phyloP scores from a whole-genome alignment of 1,140 invertebrate genomes.

The Chrysomallon squamiferum region DNA sequence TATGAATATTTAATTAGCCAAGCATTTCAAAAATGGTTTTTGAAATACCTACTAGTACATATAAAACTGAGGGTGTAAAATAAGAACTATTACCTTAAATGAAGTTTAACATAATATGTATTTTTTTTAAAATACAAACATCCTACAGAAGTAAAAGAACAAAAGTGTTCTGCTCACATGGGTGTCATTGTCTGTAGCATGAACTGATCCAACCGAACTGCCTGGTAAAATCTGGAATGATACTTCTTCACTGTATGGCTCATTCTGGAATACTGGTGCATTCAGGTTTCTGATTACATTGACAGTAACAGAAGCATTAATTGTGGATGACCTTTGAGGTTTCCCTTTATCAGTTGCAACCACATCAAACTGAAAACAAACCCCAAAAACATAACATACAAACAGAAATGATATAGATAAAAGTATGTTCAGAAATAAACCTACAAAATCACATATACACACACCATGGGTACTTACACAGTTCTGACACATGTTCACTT shows the following conservation, averaged over 20 bases:
- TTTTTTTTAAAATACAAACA: no score
- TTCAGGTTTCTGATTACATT: constrained; percentile 57
- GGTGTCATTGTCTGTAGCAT: constrained; percentile 81
- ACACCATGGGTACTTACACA: no score
- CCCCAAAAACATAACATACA: background rate
- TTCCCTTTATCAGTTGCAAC: constrained; percentile 29
- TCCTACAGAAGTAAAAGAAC: no score
- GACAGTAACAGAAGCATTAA: constrained; percentile 46
- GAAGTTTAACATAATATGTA: no score
- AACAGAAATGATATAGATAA: background rate
- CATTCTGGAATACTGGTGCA: constrained; percentile 77
- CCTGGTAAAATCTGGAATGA: constrained; percentile 22
- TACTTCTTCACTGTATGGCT: constrained; percentile 25
- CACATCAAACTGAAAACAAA: constrained; percentile 34
- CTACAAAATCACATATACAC: no score
- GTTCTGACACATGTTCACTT: no score
- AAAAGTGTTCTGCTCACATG: constrained; percentile 63
- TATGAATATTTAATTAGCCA: no score
- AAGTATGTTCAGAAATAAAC: no score
- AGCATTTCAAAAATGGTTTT: no score
- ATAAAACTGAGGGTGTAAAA: no score
- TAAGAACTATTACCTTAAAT: no score
- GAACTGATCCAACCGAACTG: constrained; percentile 4
- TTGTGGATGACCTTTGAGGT: constrained; percentile 6
- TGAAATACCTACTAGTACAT: no score